Conservation (phyloP, 2,888 invertebrate genomes). For the Strigamia transsilvanica region DNA sequence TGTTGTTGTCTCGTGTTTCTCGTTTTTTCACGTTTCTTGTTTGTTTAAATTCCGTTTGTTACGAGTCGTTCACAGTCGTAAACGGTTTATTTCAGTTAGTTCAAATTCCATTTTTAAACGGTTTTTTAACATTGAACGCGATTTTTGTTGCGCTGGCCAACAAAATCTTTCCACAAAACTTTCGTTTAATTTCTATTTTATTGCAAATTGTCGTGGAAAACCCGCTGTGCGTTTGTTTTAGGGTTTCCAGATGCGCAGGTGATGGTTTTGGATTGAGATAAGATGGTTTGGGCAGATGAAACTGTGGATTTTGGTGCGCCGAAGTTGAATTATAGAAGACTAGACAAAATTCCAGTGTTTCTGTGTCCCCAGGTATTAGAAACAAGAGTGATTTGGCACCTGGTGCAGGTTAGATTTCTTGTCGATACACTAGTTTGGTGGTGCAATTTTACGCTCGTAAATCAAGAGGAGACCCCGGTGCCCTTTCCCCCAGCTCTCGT, state of each 20-base stretch:
- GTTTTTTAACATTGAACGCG: too few relatives aligned
- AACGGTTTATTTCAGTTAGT: too few relatives aligned
- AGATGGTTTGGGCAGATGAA: neutral
- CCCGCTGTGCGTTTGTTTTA: neutral
- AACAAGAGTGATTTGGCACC: slow-evolving; percentile 2
- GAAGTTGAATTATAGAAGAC: neutral
- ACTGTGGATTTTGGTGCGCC: neutral
- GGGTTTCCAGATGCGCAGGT: neutral
- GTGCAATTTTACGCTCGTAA: slow-evolving; percentile 8
- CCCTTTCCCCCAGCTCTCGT: neutral
- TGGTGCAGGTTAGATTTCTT: slow-evolving; percentile 8
- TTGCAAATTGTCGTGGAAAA: too few relatives aligned
- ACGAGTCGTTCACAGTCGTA: too few relatives aligned
- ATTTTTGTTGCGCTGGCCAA: too few relatives aligned
- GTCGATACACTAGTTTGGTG: slow-evolving; percentile 8
- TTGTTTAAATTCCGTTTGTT: too few relatives aligned
- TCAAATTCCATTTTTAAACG: too few relatives aligned
- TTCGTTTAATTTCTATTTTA: too few relatives aligned
- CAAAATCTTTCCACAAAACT: too few relatives aligned
- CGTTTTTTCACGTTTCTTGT: too few relatives aligned
- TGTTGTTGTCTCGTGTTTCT: too few relatives aligned
- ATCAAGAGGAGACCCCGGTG: neutral
- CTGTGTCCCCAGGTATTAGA: slow-evolving; percentile 8
- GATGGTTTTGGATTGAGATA: neutral
- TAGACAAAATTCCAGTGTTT: slow-evolving; percentile 1